Percentiles rank a stretch among this genome's conserved stretches.
phyloP scores from a whole-genome alignment of 2,113 vertebrate genomes.

The Cyprinodon tularosa region DNA sequence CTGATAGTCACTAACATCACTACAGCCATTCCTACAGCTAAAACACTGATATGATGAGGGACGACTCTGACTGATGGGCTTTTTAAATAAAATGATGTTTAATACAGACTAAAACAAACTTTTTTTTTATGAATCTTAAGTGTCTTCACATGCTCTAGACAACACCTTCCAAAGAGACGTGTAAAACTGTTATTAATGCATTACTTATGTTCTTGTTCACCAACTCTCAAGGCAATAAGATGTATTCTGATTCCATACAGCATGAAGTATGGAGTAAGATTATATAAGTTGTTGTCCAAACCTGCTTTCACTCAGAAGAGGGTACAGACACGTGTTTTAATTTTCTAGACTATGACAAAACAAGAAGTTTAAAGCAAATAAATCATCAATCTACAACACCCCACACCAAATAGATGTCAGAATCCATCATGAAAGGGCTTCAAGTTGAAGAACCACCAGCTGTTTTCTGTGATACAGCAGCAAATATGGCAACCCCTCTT shows the following conservation, averaged over 20 bases:
- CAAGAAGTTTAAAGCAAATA: not conserved
- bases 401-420: not conserved
- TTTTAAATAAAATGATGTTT: not conserved
- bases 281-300: not conserved
- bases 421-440: not conserved
- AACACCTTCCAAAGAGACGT: not conserved
- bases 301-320: not conserved
- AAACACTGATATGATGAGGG: not conserved
- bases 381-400: not conserved
- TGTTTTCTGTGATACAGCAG: not conserved
- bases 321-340: not conserved
- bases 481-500: not conserved
- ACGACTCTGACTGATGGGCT: not conserved
- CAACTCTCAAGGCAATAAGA: not conserved
- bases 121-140: not conserved
- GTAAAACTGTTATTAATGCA: not conserved
- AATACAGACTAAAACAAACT: not conserved
- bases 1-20: conserved; percentile 42
- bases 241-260: not conserved
- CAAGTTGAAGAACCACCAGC: not conserved
- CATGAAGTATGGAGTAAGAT: not conserved
- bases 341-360: not conserved
- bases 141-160: not conserved
- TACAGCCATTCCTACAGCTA: not conserved
- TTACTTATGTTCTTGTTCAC: not conserved